phyloP scores from a whole-genome alignment of 1,140 invertebrate species.

The Drosophila nannoptera region DNA sequence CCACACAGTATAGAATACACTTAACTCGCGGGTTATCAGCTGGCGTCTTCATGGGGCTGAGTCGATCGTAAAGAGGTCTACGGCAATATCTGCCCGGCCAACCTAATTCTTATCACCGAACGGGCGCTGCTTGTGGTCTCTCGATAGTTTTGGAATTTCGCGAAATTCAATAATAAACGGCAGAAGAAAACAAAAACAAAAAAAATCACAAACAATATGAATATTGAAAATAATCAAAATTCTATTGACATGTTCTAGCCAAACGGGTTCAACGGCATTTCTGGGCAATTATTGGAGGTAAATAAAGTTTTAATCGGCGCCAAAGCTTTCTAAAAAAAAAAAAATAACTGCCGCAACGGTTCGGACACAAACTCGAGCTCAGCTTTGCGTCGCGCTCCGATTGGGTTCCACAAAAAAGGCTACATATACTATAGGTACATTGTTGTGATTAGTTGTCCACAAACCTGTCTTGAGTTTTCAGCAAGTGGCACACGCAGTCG shows the following conservation, averaged over 20 bases:
- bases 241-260: slow-evolving; percentile 63
- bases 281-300: slow-evolving; percentile 65
- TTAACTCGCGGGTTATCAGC: slow-evolving; percentile 59
- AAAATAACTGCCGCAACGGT: too few species aligned
- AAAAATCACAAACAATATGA: not conserved
- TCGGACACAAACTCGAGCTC: not conserved
- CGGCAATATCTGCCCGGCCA: not conserved
- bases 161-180: not conserved
- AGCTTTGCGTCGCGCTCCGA: not conserved
- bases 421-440: not conserved
- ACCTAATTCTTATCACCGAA: not conserved
- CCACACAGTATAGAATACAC: slow-evolving; percentile 33
- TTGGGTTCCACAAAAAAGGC: slow-evolving; percentile 20
- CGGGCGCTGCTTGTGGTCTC: slow-evolving; percentile 13
- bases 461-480: slow-evolving; percentile 28
- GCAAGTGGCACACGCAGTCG: slow-evolving; percentile 24
- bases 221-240: slow-evolving; percentile 41
- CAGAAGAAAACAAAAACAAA: not conserved
- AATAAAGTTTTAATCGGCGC: slow-evolving; percentile 42
- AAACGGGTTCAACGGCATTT: slow-evolving; percentile 75
- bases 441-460: slow-evolving; percentile 13
- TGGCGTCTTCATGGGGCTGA: slow-evolving; percentile 22
- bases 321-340: slow-evolving; percentile 31
- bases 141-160: not conserved
- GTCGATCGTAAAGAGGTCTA: not conserved